These are phyloP conservation scores for Sebastiscus albofasciatus DNA, from an alignment of 2,797 vertebrate genomes.

Conservation along the genomic window DNA sequence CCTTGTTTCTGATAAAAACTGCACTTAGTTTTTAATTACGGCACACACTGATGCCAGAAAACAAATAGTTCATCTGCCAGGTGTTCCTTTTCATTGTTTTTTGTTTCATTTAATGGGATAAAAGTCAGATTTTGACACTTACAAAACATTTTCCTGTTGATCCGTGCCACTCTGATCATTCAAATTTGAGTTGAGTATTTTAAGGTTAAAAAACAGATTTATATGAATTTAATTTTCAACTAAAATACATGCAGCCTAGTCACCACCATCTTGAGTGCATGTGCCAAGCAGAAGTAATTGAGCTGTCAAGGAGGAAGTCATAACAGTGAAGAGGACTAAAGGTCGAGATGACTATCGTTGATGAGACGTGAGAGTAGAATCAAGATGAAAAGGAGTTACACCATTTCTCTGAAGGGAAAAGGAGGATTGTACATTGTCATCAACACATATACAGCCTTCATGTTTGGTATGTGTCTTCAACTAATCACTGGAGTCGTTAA, in stretches of 20 bases:
- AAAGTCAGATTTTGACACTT: background rate
- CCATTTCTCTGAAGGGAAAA: conserved; percentile 11
- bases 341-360: conserved; percentile 30
- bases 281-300: conserved; percentile 39
- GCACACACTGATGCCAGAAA: background rate
- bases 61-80: background rate
- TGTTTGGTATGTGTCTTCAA: background rate
- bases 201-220: background rate
- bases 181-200: background rate
- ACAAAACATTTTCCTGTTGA: background rate
- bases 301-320: conserved; percentile 59
- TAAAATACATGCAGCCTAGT: background rate
- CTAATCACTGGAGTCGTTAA: conserved; percentile 12
- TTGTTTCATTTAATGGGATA: background rate
- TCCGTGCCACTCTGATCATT: background rate
- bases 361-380: background rate
- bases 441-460: background rate
- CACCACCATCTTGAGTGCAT: background rate
- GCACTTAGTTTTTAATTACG: background rate
- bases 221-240: background rate
- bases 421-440: background rate
- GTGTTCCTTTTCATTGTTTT: background rate
- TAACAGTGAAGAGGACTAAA: conserved; percentile 44
- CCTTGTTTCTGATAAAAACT: background rate
- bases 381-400: background rate